phyloP scores from a whole-genome alignment of 2,113 vertebrate genomes.

The Thermophis baileyi region DNA sequence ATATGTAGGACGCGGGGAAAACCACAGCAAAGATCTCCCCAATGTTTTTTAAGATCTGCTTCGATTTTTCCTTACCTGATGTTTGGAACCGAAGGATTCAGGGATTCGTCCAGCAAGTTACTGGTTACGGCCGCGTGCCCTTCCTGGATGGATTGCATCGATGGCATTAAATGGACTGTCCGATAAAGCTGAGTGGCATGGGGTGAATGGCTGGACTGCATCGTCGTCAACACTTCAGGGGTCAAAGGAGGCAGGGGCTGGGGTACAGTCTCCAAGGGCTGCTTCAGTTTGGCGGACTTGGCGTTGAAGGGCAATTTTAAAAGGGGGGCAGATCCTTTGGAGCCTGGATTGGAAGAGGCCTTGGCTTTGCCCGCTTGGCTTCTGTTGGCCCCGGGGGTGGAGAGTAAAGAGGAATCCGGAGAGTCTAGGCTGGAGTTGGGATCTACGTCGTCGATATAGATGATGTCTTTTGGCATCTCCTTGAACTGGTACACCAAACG shows the following conservation, averaged over 20 bases:
- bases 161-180: conserved; percentile 75
- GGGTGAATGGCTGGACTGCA: conserved; percentile 80
- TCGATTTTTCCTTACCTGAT: conserved; percentile 64
- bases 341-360: conserved; percentile 56
- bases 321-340: conserved; percentile 66
- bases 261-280: conserved; percentile 74
- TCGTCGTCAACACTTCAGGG: conserved; percentile 85
- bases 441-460: conserved; percentile 89
- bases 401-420: conserved; percentile 67
- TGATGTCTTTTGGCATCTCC: conserved; percentile 91
- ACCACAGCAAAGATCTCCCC: background rate
- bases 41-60: too few relatives aligned
- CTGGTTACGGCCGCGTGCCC: conserved; percentile 67
- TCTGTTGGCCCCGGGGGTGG: conserved; percentile 62
- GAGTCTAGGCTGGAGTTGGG: conserved; percentile 75
- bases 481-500: conserved; percentile 97
- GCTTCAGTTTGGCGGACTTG: conserved; percentile 71
- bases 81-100: conserved; percentile 64
- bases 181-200: conserved; percentile 55
- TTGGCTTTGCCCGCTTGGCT: conserved; percentile 67
- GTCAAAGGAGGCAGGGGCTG: conserved; percentile 80
- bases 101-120: conserved; percentile 63
- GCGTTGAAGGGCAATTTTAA: conserved; percentile 69
- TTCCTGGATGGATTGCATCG: conserved; percentile 75
- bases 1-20: background rate